Conservation (phyloP, 2,113 vertebrate species). For the Hipposideros armiger region DNA sequence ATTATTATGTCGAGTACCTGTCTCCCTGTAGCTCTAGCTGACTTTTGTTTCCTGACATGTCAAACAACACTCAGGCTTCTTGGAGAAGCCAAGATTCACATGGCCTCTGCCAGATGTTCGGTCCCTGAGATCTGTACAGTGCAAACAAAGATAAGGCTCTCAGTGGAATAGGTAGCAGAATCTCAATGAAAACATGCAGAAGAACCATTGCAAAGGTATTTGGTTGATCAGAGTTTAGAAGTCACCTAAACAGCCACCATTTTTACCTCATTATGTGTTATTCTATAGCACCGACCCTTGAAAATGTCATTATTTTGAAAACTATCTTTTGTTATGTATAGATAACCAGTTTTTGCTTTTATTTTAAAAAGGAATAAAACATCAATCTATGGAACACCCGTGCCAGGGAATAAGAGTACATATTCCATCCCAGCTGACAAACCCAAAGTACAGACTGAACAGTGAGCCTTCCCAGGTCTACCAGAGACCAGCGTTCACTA, state of each 20-base stretch:
- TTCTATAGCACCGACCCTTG: background rate
- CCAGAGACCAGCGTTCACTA: background rate
- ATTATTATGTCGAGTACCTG: background rate
- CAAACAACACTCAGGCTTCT: background rate
- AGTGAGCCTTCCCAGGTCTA: background rate
- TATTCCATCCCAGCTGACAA: background rate
- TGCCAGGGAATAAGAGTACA: background rate
- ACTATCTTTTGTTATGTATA: background rate
- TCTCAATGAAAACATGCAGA: background rate
- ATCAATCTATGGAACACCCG: background rate
- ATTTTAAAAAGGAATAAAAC: background rate
- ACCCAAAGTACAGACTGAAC: background rate
- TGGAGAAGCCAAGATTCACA: background rate
- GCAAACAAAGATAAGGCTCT: background rate
- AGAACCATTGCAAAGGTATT: background rate
- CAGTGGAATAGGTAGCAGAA: background rate
- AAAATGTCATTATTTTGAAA: background rate
- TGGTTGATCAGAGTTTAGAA: background rate
- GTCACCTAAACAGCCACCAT: background rate
- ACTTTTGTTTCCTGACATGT: background rate
- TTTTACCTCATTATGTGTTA: background rate
- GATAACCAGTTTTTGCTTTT: background rate
- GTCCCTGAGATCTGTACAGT: background rate
- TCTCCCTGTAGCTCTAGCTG: background rate
- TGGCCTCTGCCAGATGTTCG: background rate